These are phyloP conservation scores for Bombycilla garrulus DNA, from an alignment of 2,113 vertebrate species.

Conservation along the genomic window DNA sequence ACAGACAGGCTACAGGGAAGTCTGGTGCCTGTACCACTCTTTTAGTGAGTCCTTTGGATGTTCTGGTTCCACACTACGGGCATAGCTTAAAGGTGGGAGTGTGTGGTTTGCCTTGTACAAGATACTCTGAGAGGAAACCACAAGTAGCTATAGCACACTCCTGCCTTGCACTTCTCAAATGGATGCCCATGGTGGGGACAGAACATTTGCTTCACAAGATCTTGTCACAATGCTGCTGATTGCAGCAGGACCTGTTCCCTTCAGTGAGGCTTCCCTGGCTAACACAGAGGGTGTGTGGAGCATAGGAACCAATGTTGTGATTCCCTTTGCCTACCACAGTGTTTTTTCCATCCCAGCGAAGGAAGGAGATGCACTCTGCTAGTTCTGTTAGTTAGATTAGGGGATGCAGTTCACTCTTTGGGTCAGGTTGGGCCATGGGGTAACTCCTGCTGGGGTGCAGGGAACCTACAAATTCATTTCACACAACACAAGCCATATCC, in stretches of 20 bases:
- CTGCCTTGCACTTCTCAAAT: background rate
- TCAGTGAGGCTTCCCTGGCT: background rate
- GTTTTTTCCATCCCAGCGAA: background rate
- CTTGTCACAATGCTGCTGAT: background rate
- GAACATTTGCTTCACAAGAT: background rate
- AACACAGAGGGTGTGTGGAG: background rate
- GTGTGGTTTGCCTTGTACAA: background rate
- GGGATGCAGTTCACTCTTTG: background rate
- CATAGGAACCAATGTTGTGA: background rate
- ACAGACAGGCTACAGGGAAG: background rate
- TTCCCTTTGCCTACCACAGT: background rate
- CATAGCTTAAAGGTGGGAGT: background rate
- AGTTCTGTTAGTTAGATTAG: background rate
- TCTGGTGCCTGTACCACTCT: background rate
- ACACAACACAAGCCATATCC: accelerated
- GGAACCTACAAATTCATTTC: background rate
- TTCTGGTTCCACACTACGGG: background rate
- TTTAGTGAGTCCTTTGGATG: background rate
- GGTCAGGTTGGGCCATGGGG: background rate
- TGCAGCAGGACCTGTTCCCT: background rate
- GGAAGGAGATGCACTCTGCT: background rate
- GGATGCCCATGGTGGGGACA: background rate
- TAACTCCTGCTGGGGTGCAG: background rate
- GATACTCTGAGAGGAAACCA: background rate
- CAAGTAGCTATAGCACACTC: background rate